Base-by-base conservation (phyloP, 2,113 vertebrate species). In the Pithys albifrons region DNA sequence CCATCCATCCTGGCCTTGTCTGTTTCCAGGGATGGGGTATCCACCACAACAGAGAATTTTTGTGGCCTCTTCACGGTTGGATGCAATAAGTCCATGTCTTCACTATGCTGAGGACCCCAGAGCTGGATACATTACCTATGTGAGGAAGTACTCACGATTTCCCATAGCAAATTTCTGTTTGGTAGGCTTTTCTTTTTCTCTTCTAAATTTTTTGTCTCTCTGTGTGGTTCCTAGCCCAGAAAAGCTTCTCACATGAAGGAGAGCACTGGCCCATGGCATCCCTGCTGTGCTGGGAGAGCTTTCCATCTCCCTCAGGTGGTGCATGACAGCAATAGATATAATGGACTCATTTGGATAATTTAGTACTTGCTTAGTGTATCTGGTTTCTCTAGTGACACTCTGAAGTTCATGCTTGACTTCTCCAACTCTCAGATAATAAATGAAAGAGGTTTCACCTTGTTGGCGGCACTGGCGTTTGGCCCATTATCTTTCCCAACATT, bases 251-350 rank as follows among this genome's bases (percentile, higher is more conserved):
- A 70, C 5, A 1, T 75, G 24, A 65, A 27, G 28, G 41, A 45
- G 10, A 72, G 24, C 64, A 13, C 29, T 46, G 79, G 54, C 23
- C 72, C 19, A 1, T 62, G 55, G 52, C 69, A 75, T 19, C 69
- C 33, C 43, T 27, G 46, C n/a, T 74, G 69, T 85, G 19, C 66
- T 74, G 61, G 66, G 59, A 80, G 76, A 94, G 39, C 62, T 82
- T 31, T 58, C 61, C 14, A 0, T 70, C 82, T 88, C 82, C 80
- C 77, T 74, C 2, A 2, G n/a, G 59, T 0, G 5, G 41, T n/a
- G 7, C 35, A 28, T 97, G 91, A 92, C 97, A 94, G 96, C 95
- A 98, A 98, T 98, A 98, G 97, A 54, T 88, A 90, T 98, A 98
- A 98, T 98, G 97, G 93, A 88, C 96, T 93, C 61, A 96, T 96